Evolutionary conservation across 2,113 vertebrate genomes (phyloP).

Genomic region (Narcine bancroftii): DNA sequence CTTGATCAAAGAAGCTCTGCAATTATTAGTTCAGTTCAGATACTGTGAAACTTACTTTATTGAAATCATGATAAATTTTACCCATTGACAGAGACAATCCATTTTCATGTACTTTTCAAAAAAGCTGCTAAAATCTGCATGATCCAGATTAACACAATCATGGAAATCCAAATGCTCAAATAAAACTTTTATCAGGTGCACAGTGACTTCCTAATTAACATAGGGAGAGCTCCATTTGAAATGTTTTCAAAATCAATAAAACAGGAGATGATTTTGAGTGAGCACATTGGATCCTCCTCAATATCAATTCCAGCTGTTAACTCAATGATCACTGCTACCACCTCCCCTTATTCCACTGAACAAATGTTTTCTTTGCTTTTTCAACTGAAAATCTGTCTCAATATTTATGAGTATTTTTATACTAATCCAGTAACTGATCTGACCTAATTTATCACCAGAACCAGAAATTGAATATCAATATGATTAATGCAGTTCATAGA

Average conservation of each 20-base stretch:
- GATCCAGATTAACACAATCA: neutral
- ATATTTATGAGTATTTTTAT: neutral
- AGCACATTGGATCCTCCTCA: neutral
- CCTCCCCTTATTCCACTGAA: neutral
- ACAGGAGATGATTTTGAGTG: neutral
- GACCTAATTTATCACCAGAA: neutral
- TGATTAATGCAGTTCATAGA: neutral
- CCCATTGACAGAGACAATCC: neutral
- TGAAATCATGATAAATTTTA: neutral
- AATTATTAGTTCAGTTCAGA: neutral
- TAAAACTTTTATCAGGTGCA: neutral
- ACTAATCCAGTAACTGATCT: neutral
- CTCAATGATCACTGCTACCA: neutral
- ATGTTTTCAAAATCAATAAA: neutral
- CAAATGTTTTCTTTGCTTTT: neutral
- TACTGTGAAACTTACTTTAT: neutral
- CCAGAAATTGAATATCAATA: neutral
- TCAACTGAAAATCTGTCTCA: neutral
- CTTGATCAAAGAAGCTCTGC: neutral
- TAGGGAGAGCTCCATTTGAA: slow-evolving; percentile 5
- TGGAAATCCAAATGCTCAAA: neutral
- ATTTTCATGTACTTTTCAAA: neutral
- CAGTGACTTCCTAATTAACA: neutral
- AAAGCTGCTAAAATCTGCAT: neutral
- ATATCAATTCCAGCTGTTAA: slow-evolving; percentile 7